Evolutionary conservation across 2,113 vertebrate species (phyloP).

Genomic region (Clupea harengus): DNA sequence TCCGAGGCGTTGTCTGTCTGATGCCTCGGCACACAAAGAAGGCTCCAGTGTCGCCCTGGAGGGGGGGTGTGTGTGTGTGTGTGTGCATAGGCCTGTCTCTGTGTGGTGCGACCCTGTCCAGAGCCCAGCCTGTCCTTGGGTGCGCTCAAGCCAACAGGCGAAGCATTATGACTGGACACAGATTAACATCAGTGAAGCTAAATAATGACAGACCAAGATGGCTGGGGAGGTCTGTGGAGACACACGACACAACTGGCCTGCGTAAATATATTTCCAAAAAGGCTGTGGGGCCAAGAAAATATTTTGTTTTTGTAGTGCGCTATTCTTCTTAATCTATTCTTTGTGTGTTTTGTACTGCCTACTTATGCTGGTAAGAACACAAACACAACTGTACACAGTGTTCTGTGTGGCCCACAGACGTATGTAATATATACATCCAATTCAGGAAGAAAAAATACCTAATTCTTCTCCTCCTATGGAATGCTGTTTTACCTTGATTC

Average conservation of each 20-base stretch:
- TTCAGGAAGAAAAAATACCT: background rate
- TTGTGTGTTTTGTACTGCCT: background rate
- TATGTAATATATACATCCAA: too few species aligned
- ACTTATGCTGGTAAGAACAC: background rate
- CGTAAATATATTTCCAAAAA: background rate
- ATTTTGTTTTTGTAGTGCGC: background rate
- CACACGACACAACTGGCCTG: background rate
- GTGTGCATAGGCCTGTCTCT: background rate
- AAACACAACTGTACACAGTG: too few species aligned
- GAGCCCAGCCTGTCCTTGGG: background rate
- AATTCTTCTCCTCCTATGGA: too few species aligned
- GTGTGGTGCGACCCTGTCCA: background rate
- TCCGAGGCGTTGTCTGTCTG: background rate
- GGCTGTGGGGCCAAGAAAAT: background rate
- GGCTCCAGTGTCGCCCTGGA: slow-evolving; percentile 9
- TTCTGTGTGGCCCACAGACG: background rate
- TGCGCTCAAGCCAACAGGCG: background rate
- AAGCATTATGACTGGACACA: slow-evolving; percentile 3
- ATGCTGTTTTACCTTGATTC: too few species aligned
- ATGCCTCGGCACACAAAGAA: background rate
- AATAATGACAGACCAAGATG: background rate
- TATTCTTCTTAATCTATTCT: background rate
- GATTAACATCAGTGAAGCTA: background rate
- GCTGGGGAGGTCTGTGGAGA: background rate
- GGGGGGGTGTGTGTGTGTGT: background rate